Base-by-base conservation (phyloP, 2,888 invertebrate species). In the Crematogaster levior region DNA sequence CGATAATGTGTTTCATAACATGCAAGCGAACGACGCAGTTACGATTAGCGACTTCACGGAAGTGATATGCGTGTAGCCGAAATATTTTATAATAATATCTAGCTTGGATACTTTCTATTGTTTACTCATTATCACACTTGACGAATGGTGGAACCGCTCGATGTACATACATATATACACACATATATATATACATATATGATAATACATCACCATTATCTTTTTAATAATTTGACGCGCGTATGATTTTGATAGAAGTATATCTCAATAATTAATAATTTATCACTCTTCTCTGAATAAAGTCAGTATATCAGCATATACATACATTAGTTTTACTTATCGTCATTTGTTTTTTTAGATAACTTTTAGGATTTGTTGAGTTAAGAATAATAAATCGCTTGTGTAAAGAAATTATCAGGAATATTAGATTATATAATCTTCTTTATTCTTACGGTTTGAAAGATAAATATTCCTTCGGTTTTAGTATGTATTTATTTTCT, bases 1-100 rank as follows among this genome's bases (percentile, higher is more conserved):
- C 81, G 91, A 91, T 90, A 90, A 88, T 66, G 87, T 81, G 74
- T 63, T 51, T 79, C 60, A 66, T 77, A 80, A 83, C 81, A 60
- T 58, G 77, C 65, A 73, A 82, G 63, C 81, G 84, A 24, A 48
- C 51, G n/a, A 53, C 61, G 37, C 7, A 63, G 46, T 40, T 66
- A 3, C 75, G 82, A 81, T 83, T 68, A 51, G 70, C 43, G 61
- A 30, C 18, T 86, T 82, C 85, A 63, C 40, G 61, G 80, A 85
- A 86, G 56, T 61, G 53, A 10, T 27, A 37, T 40, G n/a, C 48
- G 9, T 51, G 48, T 51, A 30, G 53, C 53, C 70, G 58, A 74
- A 79, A 81, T 81, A 51, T 21, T 6, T 51, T 51, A 56, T 83
- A 79, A 34, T 6, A 68, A n/a, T n/a, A n/a, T n/a, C n/a, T n/a